A percentile compares a stretch with the other conserved stretches of the same genome.
Conservation (phyloP, 2,888 invertebrate species). For the Autographa gamma region DNA sequence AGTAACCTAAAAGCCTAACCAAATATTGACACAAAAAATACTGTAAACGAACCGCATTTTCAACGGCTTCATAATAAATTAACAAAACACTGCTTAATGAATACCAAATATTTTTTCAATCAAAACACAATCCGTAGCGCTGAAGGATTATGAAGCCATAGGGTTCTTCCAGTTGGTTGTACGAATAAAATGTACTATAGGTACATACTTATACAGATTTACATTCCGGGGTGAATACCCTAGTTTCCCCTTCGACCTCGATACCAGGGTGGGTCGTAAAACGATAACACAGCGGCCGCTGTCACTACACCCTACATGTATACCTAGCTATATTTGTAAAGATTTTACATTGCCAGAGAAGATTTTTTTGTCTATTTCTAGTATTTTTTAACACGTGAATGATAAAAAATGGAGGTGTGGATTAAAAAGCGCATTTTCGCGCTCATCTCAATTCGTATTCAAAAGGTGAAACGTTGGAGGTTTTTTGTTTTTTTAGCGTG, state of each 20-base stretch:
- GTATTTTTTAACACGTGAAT: too few relatives aligned
- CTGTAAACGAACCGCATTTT: too few relatives aligned
- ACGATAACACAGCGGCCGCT: slow-evolving; percentile 7
- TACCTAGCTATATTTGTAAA: neutral
- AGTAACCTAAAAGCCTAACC: too few relatives aligned
- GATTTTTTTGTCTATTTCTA: neutral
- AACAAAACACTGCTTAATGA: slow-evolving; percentile 2
- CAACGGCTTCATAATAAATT: neutral
- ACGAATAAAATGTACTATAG: slow-evolving; percentile 1
- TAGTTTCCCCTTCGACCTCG: slow-evolving; percentile 13
- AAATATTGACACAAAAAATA: too few relatives aligned
- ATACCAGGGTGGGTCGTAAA: slow-evolving; percentile 13
- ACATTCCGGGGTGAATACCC: slow-evolving; percentile 10
- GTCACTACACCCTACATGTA: slow-evolving; percentile 1
- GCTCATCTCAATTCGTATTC: too few relatives aligned
- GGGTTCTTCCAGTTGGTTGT: neutral
- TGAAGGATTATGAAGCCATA: slow-evolving; percentile 8
- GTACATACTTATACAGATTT: neutral
- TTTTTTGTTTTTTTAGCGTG: neutral
- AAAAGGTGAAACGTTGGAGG: too few relatives aligned
- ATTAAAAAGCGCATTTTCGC: too few relatives aligned
- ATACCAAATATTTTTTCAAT: neutral
- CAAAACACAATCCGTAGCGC: neutral
- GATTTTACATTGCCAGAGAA: neutral
- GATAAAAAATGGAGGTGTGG: too few relatives aligned